Conservation (phyloP, 2,797 vertebrate genomes). For the Macrochelys suwanniensis region DNA sequence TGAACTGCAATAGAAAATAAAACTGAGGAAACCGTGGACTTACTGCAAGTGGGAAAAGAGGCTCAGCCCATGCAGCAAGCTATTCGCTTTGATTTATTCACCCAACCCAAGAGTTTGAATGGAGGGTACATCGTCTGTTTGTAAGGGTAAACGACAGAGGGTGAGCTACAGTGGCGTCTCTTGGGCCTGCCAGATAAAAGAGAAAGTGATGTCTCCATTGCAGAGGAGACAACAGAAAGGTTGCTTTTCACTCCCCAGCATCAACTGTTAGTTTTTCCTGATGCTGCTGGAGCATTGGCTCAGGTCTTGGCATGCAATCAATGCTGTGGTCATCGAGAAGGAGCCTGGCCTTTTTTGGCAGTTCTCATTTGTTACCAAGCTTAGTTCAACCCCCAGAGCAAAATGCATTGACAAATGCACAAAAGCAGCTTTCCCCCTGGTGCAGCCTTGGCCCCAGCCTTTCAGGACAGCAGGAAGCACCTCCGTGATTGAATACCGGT, state of each 20-base stretch:
- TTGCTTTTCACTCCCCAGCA: not conserved
- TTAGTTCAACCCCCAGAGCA: not conserved
- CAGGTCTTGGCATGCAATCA: not conserved
- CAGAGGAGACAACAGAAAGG: not conserved
- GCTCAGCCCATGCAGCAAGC: not conserved
- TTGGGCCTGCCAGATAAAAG: slow-evolving; percentile 15
- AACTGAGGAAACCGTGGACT: not conserved
- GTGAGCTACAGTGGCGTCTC: not conserved
- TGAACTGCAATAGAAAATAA: not conserved
- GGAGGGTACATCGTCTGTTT: not conserved
- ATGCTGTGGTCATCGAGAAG: not conserved
- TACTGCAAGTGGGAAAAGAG: not conserved
- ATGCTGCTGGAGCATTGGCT: not conserved
- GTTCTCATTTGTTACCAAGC: slow-evolving; percentile 3
- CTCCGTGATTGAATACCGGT: fast-evolving
- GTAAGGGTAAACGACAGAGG: not conserved
- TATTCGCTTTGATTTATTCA: slow-evolving; percentile 31
- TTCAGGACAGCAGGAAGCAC: not conserved
- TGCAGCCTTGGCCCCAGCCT: not conserved
- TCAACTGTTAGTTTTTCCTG: not conserved
- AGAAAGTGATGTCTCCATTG: not conserved
- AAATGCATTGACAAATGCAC: not conserved
- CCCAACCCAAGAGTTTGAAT: not conserved
- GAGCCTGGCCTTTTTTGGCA: not conserved
- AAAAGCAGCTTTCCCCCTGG: not conserved